Base-by-base conservation (phyloP, 2,113 vertebrate species). In the Gracilinanus agilis region DNA sequence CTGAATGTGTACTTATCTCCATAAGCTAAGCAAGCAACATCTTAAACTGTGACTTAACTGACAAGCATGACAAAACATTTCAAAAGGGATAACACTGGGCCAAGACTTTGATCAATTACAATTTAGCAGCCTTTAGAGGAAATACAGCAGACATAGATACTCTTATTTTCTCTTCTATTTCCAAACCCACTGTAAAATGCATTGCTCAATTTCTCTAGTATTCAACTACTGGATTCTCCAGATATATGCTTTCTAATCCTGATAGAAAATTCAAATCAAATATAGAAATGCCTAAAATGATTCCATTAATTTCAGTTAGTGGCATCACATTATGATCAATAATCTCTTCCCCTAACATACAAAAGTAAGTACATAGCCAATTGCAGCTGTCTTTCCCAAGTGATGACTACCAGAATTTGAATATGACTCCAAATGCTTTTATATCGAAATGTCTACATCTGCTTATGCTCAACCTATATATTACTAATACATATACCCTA, bases 61-160 rank as follows among this genome's bases (percentile, higher is more conserved):
- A 97, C 91, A 97, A 90, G 95, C 54, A 2, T 58, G 83, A 92
- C 58, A 94, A 97, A 93, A 91, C 94, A 92, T 95, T 93, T 96
- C 90, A 91, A 54, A 94, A 53, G 90, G 27, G 90, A 67, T 94
- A 90, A 90, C 88, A 11, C 0, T 9, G 16, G 91, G 94, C 92
- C 93, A 96, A 95, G 96, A 96, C 92, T 1, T 0, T 83, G 89
- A 93, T 89, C 91, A 88, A 88, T 90, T 92, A 56, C 21, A 91
- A 83, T 94, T 95, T 89, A 94, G 44, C 91, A 96, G 75, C 88
- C 67, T 92, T 97, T 91, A 95, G 44, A 67, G 53, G 53, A 61
- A 91, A 95, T 11, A 13, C 4, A 61, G 55, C 34, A 34, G 13
- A 27, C 24, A 6, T 16, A 90, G 53, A 29, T n/a, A 58, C 21